Base-by-base conservation (phyloP, 2,113 vertebrate genomes). In the Alces alces region DNA sequence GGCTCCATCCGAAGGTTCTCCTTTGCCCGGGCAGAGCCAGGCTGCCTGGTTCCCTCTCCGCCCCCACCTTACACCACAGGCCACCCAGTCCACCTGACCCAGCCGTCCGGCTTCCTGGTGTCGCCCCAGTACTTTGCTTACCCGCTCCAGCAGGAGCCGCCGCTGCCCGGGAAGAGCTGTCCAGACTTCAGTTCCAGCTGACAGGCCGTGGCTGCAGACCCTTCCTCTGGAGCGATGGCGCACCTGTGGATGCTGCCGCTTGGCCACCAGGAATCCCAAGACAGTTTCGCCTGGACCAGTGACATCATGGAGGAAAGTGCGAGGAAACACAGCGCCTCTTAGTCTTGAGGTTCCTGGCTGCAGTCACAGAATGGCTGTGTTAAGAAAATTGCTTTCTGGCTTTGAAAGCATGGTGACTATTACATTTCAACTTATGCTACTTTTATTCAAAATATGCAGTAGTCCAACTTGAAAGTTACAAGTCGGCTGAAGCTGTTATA, bases 41-140 rank as follows among this genome's bases (percentile, higher is more conserved):
- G 98, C 2, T 99, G 99, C 97, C 96, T 99, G 19, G 98, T 99
- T 70, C 98, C 99, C 0, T 98, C 99, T 0, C 98, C 99, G 0
- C 99, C 99, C 4, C 99, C 99, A 0, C 99, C 99, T 0, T 99
- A 99, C 97, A 99, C 98, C 0, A 99, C 99, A 0, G 98, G 98
- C 54, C 99, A 98, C 16, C 96, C 98, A 0, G 86, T 99, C 70
- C 99, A 99, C 94, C 97, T 99, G 28, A 92, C 97, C 19, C 99
- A 99, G 97, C 98, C 98, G 0, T 95, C 99, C 0, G 98, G 99
- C 45, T 99, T 99, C 98, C 98, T 99, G 85, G 98, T 99, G 89
- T 99, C 99, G 0, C 99, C 99, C 21, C 99, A 99, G 1, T 99
- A 99, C 98, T 99, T 99, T 87, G 96, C 99, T 39, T 99, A 99